Percentiles rank a stretch among this genome's conserved stretches.
Evolutionary conservation across 2,113 vertebrate species (phyloP).

Genomic region (Hemicordylus capensis): DNA sequence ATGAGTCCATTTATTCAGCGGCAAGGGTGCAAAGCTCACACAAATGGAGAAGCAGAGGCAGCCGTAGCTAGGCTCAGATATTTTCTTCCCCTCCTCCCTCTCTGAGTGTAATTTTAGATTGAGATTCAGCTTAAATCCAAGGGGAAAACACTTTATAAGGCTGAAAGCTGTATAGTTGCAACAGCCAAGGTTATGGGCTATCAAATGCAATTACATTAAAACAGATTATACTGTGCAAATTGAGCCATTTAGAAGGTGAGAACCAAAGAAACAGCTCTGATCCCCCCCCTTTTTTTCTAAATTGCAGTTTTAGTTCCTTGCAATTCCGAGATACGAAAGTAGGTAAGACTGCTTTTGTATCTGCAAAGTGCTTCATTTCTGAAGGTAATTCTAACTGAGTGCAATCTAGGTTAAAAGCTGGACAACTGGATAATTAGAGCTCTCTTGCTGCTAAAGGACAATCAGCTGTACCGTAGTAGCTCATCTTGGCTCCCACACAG

Average conservation of each 20-base stretch:
- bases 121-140: constrained; percentile 82
- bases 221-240: constrained; percentile 83
- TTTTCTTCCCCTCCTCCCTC: constrained; percentile 37
- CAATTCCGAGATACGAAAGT: constrained; percentile 79
- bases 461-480: constrained; percentile 73
- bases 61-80: constrained; percentile 71
- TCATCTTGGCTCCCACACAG: constrained; percentile 68
- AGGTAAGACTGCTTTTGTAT: constrained; percentile 82
- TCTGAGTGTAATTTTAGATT: constrained; percentile 86
- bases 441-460: constrained; percentile 78
- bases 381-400: constrained; percentile 83
- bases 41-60: constrained; percentile 83
- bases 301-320: constrained; percentile 81
- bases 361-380: constrained; percentile 80
- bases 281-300: constrained; percentile 67
- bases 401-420: constrained; percentile 85
- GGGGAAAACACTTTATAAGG: constrained; percentile 78
- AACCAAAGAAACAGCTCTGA: constrained; percentile 78
- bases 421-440: constrained; percentile 84
- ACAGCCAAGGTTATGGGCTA: constrained; percentile 79
- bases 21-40: constrained; percentile 84
- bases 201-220: constrained; percentile 83
- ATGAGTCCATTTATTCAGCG: constrained; percentile 88
- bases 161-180: constrained; percentile 76
- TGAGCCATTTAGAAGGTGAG: constrained; percentile 83